Conservation (phyloP, 2,113 vertebrate species). For the Callospermophilus lateralis region DNA sequence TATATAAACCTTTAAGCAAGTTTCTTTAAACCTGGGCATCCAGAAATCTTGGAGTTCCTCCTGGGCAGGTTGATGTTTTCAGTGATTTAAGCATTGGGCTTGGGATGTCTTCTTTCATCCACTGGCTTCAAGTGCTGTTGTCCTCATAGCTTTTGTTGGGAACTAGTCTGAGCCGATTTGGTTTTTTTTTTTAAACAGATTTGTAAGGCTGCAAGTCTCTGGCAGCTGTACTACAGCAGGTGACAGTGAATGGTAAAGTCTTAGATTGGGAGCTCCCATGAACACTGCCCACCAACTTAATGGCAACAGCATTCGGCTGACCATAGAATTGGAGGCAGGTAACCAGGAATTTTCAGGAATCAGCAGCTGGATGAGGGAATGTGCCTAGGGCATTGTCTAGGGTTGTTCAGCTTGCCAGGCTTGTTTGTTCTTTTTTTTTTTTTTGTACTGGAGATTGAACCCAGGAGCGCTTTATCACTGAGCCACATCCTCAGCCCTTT, state of each 20-base stretch:
- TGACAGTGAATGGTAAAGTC: neutral
- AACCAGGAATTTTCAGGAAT: slow-evolving; percentile 2
- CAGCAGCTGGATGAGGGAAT: neutral
- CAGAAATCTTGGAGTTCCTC: neutral
- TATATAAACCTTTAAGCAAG: neutral
- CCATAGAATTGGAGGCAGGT: neutral
- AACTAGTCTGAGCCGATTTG: neutral
- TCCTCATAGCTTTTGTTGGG: neutral
- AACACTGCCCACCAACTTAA: neutral
- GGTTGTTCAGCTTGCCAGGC: neutral
- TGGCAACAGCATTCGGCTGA: neutral
- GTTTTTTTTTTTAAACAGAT: neutral
- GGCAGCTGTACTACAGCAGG: neutral
- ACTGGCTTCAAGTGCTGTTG: neutral
- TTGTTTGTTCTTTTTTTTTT: neutral
- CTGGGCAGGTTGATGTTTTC: neutral
- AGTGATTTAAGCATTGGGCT: neutral
- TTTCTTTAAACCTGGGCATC: neutral
- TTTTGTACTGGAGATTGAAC: no score
- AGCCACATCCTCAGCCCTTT: no score
- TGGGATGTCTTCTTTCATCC: neutral
- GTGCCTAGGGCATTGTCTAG: neutral
- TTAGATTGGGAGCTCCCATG: neutral
- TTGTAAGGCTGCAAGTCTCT: neutral
- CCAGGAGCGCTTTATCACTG: no score